Conservation (phyloP, 2,113 vertebrate genomes). For the Erythrocercus mccallii region DNA sequence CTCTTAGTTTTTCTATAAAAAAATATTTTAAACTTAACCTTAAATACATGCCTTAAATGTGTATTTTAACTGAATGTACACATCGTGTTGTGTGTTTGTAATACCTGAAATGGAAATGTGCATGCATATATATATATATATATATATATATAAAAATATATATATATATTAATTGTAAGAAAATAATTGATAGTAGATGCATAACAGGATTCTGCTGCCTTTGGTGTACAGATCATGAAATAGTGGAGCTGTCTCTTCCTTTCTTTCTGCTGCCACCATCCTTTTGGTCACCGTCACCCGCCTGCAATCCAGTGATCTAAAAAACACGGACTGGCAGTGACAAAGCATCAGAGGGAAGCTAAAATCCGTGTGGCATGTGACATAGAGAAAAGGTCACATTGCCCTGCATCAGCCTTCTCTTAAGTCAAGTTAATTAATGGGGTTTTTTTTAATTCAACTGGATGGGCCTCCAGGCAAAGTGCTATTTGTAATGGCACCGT, state of each 20-base stretch:
- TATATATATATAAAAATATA: not conserved
- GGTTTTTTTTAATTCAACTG: conserved; percentile 64
- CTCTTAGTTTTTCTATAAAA: not conserved
- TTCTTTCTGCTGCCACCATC: not conserved
- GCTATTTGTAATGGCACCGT: conserved; percentile 1
- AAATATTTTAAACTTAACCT: not conserved
- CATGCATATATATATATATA: not conserved
- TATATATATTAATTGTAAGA: not conserved
- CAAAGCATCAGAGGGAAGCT: conserved; percentile 46
- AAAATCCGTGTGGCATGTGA: conserved; percentile 71
- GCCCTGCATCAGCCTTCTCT: conserved; percentile 64
- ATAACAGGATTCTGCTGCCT: not conserved
- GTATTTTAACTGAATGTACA: not conserved
- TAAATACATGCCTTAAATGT: not conserved
- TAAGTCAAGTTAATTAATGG: conserved; percentile 73
- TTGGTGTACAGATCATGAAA: not conserved
- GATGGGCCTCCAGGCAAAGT: conserved; percentile 68
- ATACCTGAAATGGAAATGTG: not conserved
- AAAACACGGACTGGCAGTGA: conserved; percentile 34
- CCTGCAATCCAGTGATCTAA: not conserved
- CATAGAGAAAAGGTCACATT: conserved; percentile 75
- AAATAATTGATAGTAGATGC: not conserved
- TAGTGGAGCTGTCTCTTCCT: not conserved
- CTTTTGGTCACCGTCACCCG: not conserved
- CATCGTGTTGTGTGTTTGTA: rapidly evolving